Evolutionary conservation across 2,797 vertebrate species (phyloP).

Genomic region (Enoplosus armatus): DNA sequence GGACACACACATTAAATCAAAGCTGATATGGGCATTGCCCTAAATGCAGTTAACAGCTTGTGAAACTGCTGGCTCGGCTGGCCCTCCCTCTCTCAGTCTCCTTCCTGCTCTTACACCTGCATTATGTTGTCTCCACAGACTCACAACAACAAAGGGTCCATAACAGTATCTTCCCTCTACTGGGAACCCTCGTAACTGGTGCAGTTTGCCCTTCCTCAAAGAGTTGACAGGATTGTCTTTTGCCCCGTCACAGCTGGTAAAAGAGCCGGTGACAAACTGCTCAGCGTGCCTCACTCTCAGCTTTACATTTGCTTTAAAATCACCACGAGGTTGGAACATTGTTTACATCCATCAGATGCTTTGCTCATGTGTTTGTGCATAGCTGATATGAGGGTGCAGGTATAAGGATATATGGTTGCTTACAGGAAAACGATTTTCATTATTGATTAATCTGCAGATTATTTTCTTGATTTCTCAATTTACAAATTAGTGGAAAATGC

Average conservation of each 20-base stretch:
- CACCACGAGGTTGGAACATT: background rate
- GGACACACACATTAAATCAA: conserved; percentile 55
- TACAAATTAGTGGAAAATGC: background rate
- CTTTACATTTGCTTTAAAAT: conserved; percentile 17
- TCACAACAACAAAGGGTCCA: conserved; percentile 37
- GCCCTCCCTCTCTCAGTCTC: background rate
- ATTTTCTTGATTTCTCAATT: background rate
- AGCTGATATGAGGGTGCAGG: background rate
- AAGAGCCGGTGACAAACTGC: conserved; percentile 49
- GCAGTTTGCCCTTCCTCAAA: conserved; percentile 54
- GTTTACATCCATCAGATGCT: background rate
- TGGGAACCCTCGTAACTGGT: conserved; percentile 43
- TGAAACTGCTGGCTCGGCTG: conserved; percentile 51
- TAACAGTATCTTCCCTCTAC: conserved; percentile 28
- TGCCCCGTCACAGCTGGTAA: conserved; percentile 57
- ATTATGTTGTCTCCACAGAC: conserved; percentile 44
- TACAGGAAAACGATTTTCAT: background rate
- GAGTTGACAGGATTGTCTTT: conserved; percentile 70
- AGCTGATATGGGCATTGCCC: conserved; percentile 49
- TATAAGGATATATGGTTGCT: background rate
- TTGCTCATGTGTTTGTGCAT: background rate
- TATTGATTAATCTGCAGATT: background rate
- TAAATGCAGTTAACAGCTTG: conserved; percentile 58
- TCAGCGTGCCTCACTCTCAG: background rate
- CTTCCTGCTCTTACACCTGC: conserved; percentile 36